Base-by-base conservation (phyloP, 64 coral and sea anemone species). In the Anthopleura sola region DNA sequence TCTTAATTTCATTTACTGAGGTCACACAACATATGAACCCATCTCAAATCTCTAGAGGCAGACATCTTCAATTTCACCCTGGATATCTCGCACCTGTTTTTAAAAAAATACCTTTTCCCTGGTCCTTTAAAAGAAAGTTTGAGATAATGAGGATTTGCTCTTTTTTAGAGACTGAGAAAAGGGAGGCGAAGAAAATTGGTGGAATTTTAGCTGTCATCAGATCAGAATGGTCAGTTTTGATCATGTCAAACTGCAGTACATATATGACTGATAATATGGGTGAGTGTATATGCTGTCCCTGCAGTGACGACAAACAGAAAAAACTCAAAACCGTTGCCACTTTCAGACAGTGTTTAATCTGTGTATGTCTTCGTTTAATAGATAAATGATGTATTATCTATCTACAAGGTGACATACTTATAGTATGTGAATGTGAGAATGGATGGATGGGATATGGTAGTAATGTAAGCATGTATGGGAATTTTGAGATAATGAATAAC, bases 391-490 rank as follows among this genome's bases (percentile, higher is more conserved):
- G 13, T 34, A n/a, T 53, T 32, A 71, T 71, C 66, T 14, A 71
- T 29, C 13, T 71, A 71, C 29, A 71, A 33, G 66, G 28, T 32
- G 66, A 71, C 28, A 32, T 71, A 34, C 29, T 71, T 11, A 71
- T 28, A 33, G 66, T 71, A 20, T 32, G 54, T 74, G 49, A 66
- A 69, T 86, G 84, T 14, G 60, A 39, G 88, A 64, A 90, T 38
- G 75, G 33, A 90, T 38, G 60, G 33, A 36, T 55, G 37, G 66
- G 37, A 86, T 17, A 48, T 71, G 29, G 29, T 15, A 16, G 66
- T 0, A 71, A 71, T 2, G 14, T 71, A 33, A 36, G 66, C 66
- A 36, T 62, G 58, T 62, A 62, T 62, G 66, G 3, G 28, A 32
- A 71, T 71, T 31, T 9, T 71, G 66, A 56, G 18, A 2, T 2